Percentiles rank a stretch among this genome's conserved stretches.
Evolutionary conservation across 2,888 invertebrate species (phyloP).

Genomic region (Andrena minutula): DNA sequence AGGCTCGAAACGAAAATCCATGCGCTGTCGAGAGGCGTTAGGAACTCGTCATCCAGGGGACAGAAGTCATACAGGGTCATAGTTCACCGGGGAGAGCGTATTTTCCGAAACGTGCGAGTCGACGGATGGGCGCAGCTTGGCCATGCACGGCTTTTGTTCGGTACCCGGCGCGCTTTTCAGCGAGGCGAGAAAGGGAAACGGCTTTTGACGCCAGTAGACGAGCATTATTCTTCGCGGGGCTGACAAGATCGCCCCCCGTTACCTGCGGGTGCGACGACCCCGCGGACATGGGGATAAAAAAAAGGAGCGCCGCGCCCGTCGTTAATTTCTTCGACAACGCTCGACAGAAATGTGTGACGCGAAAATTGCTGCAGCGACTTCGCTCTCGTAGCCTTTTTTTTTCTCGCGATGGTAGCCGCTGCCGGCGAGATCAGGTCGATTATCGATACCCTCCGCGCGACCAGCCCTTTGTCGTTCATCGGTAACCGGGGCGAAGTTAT

Average conservation of each 20-base stretch:
- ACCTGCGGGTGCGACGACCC: conserved; percentile 13
- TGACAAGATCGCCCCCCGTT: conserved; percentile 24
- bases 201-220: conserved; percentile 58
- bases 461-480: conserved; percentile 26
- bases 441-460: conserved; percentile 17
- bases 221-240: conserved; percentile 47
- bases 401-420: neutral
- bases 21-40: neutral
- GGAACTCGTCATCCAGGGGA: neutral
- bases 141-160: neutral
- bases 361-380: conserved; percentile 45
- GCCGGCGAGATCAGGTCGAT: conserved; percentile 1
- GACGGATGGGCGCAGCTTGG: conserved; percentile 2
- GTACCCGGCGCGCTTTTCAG: neutral
- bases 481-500: conserved; percentile 38
- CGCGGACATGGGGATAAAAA: conserved; percentile 10
- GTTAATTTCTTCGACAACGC: conserved; percentile 56
- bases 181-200: conserved; percentile 27
- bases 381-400: conserved; percentile 4
- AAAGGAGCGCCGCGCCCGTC: conserved; percentile 14
- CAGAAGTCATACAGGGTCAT: conserved; percentile 1
- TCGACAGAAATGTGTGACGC: conserved; percentile 30
- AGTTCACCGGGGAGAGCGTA: neutral
- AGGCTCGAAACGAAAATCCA: neutral
- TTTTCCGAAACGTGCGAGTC: neutral